These are phyloP conservation scores for Pararge aegeria DNA, from an alignment of 1,140 invertebrate genomes.

Conservation along the genomic window DNA sequence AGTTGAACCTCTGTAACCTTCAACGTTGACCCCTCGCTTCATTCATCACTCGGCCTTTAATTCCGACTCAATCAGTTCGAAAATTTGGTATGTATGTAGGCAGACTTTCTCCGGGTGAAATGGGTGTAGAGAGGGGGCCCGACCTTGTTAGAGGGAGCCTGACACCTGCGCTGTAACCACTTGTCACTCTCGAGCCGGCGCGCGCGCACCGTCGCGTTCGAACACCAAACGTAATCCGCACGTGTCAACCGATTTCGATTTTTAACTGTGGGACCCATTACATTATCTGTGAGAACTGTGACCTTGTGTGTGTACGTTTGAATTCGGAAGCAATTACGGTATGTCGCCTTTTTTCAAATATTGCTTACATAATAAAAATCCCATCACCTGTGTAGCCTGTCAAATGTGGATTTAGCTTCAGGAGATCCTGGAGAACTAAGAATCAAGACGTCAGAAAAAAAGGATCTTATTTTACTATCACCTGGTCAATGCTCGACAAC, in stretches of 20 bases:
- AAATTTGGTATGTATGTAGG: conserved; percentile 79
- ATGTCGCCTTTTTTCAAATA: conserved; percentile 28
- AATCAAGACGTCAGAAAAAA: too few relatives aligned
- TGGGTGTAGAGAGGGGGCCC: conserved; percentile 60
- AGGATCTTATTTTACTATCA: too few relatives aligned
- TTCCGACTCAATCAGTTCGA: conserved; percentile 71
- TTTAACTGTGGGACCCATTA: conserved; percentile 46
- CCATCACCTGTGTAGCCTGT: too few relatives aligned
- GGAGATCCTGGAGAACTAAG: too few relatives aligned
- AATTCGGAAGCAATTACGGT: conserved; percentile 39
- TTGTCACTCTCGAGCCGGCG: conserved; percentile 62
- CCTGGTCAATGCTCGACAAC: too few relatives aligned
- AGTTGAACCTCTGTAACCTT: conserved; percentile 41
- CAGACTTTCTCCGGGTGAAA: conserved; percentile 77
- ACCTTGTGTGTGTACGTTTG: conserved; percentile 48
- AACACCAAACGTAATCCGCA: conserved; percentile 43
- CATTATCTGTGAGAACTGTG: conserved; percentile 63
- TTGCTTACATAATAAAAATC: neutral
- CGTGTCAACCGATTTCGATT: conserved; percentile 41
- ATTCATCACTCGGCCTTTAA: conserved; percentile 65
- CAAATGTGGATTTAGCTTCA: too few relatives aligned
- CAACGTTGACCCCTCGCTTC: conserved; percentile 51
- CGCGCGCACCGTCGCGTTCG: conserved; percentile 61
- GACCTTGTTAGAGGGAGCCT: conserved; percentile 77
- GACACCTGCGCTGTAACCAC: conserved; percentile 69